Evolutionary conservation across 2,888 invertebrate species (phyloP), one percentile per base, ranked within the genome.

Genomic region (Cerastis leucographa): DNA sequence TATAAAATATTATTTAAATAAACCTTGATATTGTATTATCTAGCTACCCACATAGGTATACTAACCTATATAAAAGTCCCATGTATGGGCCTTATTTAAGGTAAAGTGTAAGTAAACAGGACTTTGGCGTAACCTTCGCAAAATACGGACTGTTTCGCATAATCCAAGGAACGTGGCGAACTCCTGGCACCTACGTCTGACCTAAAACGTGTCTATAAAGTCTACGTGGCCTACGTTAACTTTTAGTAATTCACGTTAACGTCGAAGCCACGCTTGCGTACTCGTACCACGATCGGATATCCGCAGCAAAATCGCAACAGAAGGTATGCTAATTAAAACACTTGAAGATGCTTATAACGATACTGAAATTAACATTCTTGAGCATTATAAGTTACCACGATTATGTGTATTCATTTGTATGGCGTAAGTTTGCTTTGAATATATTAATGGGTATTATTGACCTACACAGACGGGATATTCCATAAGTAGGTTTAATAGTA

Each of bases 241-340:
- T 40, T 54, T 49, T 42, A 19, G n/a, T 49, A n/a, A 59, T 59
- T 42, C 54, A 59, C 8, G 19, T 78, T 66, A 25, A 54, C 40
- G 61, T 71, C 35, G 17, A 44, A 51, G 72, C 62, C 62, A 22
- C n/a, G 29, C 46, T 64, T 25, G 14, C 11, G n/a, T 56, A 64
- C 6, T 40, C 25, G 72, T n/a, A 72, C 17, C 67, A 56, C 68
- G 49, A 44, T 64, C 25, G 42, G 62, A 35, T 51, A 82, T 68
- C 67, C 25, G 25, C 25, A 51, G 68, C 11, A 29, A 25, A 76
- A 65, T 56, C 35, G 35, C 51, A 44, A 81, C 76, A 54, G 49
- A 49, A 64, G 25, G 68, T 76, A 76, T 76, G 83, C 62, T 76
- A 82, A 76, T 68, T 46, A 42, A 49, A 61, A 49, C 42, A 44